Evolutionary conservation across 2,797 vertebrate genomes (phyloP).

Genomic region (Taeniopygia guttata): DNA sequence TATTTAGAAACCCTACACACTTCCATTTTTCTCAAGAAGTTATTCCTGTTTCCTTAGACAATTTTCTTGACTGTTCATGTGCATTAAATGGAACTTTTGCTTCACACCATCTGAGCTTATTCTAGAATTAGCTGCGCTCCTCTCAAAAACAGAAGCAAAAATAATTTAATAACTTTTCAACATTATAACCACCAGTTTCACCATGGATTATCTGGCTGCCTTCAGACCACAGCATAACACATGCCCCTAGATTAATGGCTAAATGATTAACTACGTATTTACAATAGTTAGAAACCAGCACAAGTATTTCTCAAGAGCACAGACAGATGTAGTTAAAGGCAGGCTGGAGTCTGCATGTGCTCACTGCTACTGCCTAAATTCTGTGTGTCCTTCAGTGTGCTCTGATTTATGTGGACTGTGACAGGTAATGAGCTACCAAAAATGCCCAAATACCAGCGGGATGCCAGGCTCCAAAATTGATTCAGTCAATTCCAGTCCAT

Average conservation of each 20-base stretch:
- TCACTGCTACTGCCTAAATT: not conserved
- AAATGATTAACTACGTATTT: not conserved
- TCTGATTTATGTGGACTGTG: not conserved
- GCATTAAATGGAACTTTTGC: not conserved
- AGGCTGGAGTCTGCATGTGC: not conserved
- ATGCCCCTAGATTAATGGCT: constrained; percentile 28
- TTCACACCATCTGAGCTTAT: constrained; percentile 28
- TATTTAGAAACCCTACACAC: not conserved
- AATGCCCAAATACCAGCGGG: rapidly evolving
- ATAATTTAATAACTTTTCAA: constrained; percentile 33
- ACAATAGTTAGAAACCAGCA: not conserved
- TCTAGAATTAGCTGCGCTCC: not conserved
- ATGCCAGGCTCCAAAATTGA: not conserved
- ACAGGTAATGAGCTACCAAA: not conserved
- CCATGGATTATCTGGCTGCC: constrained; percentile 2
- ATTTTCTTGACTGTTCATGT: not conserved
- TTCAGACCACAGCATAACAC: constrained; percentile 43
- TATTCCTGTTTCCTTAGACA: not conserved
- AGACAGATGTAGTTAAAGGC: not conserved
- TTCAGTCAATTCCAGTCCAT: not conserved
- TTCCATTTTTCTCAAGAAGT: not conserved
- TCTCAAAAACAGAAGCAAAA: constrained; percentile 43
- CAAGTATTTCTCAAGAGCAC: not conserved
- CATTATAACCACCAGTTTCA: constrained; percentile 51
- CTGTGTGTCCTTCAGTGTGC: not conserved